phyloP scores from a whole-genome alignment of 2,888 invertebrate species.

The Alsophila aescularia region DNA sequence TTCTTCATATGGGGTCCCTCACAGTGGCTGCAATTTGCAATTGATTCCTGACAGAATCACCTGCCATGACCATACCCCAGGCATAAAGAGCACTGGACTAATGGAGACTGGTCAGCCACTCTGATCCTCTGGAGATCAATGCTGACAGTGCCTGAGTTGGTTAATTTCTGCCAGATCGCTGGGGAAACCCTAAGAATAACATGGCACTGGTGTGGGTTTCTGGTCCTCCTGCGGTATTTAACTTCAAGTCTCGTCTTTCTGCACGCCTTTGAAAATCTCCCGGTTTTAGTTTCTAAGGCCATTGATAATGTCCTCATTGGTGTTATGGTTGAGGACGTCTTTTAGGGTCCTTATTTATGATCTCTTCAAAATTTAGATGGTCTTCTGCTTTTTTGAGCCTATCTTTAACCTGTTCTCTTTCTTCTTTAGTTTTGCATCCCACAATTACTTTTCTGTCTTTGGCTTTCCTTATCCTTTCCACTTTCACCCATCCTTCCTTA shows the following conservation, averaged over 20 bases:
- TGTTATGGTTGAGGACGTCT: slow-evolving; percentile 20
- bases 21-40: slow-evolving; percentile 15
- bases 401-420: slow-evolving; percentile 16
- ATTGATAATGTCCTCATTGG: not conserved
- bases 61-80: too few species aligned
- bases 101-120: slow-evolving; percentile 37
- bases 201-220: not conserved
- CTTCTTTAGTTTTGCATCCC: slow-evolving; percentile 13
- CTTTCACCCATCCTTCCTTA: too few species aligned
- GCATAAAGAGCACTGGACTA: slow-evolving; percentile 16
- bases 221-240: not conserved
- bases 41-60: too few species aligned
- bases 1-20: slow-evolving; percentile 1
- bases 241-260: not conserved
- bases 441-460: slow-evolving; percentile 24
- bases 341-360: slow-evolving; percentile 18
- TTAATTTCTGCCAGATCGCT: slow-evolving; percentile 4
- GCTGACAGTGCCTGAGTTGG: slow-evolving; percentile 21
- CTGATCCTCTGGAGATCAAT: slow-evolving; percentile 35
- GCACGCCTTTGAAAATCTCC: not conserved
- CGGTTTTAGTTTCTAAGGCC: not conserved
- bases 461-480: too few species aligned
- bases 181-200: slow-evolving; percentile 19
- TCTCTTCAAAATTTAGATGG: slow-evolving; percentile 19
- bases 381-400: too few species aligned